Conservation (phyloP, 2,888 invertebrate species). For the Rutpela maculata region DNA sequence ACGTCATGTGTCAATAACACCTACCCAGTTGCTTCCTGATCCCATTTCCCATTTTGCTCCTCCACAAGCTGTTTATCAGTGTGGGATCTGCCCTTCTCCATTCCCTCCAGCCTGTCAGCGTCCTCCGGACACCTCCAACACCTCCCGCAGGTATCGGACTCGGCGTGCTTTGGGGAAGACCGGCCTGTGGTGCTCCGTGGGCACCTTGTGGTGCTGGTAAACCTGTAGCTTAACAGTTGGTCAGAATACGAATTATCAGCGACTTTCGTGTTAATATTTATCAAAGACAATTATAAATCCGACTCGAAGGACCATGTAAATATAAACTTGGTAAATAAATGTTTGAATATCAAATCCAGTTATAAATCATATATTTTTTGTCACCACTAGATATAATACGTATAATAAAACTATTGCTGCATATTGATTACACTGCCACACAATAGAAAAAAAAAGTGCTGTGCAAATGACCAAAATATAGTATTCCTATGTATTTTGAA, state of each 20-base stretch:
- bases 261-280: too few relatives aligned
- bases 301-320: not conserved
- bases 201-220: conserved; percentile 76
- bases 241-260: not conserved
- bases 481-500: too few relatives aligned
- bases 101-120: conserved; percentile 79
- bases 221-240: conserved; percentile 70
- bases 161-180: conserved; percentile 75
- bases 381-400: too few relatives aligned
- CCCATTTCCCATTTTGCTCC: conserved; percentile 84
- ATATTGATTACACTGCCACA: too few relatives aligned
- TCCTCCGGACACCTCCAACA: conserved; percentile 79
- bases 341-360: too few relatives aligned
- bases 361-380: too few relatives aligned
- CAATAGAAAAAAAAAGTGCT: too few relatives aligned
- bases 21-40: conserved; percentile 81
- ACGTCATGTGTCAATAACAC: conserved; percentile 41
- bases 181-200: conserved; percentile 76
- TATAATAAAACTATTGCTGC: too few relatives aligned
- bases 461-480: too few relatives aligned
- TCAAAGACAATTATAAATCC: not conserved
- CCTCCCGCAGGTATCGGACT: conserved; percentile 75
- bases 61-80: conserved; percentile 84
- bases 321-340: too few relatives aligned
- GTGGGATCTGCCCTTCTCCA: conserved; percentile 85